Base-by-base conservation (phyloP, 2,888 invertebrate genomes). In the Monopis laevigella region DNA sequence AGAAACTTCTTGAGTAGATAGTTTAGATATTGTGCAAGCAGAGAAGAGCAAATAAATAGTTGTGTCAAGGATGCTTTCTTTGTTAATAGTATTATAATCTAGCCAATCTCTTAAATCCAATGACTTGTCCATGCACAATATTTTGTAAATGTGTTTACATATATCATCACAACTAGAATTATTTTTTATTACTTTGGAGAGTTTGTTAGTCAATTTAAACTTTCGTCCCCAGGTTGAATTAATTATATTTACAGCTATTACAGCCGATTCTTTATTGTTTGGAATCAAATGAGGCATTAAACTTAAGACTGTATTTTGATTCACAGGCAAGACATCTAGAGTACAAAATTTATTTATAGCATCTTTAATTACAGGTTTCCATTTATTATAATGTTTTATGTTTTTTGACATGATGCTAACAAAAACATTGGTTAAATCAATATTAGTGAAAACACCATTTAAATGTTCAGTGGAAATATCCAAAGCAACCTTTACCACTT, bases 261-360 rank as follows among this genome's bases (percentile, higher is more conserved):
- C 48, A 19, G 62, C 59, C 12, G 64, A 56, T 39, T 65, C 55
- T 45, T 56, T 43, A 50, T 78, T 66, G 35, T 60, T 53, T 0
- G 88, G 86, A 48, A 89, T 85, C 4, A 90, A 56, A 54, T 84
- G 85, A 8, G 89, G 88, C 18, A 88, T 59, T 14, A 88, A 62
- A 1, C 82, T 72, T 24, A 87, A 57, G 36, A 88, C 77, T 3
- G 84, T 80, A 46, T 82, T 73, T 39, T 84, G 82, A 50, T 86
- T 84, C 3, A 84, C 81, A 2, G 77, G 67, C 34, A 77, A 56
- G 0, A 67, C 56, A 13, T 68, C 55, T 1, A 72, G 47, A 0
- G 72, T 59, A 38, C 83, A 83, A 40, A 87, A 66, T 52, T 82
- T 82, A 1, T 59, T 48, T 2, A 86, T 63, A 1, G 77, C 68